These are phyloP conservation scores for Hexactinellida sp. DNA, from an alignment of 37 sponge, comb jelly and placozoan species.

Conservation along the genomic window DNA sequence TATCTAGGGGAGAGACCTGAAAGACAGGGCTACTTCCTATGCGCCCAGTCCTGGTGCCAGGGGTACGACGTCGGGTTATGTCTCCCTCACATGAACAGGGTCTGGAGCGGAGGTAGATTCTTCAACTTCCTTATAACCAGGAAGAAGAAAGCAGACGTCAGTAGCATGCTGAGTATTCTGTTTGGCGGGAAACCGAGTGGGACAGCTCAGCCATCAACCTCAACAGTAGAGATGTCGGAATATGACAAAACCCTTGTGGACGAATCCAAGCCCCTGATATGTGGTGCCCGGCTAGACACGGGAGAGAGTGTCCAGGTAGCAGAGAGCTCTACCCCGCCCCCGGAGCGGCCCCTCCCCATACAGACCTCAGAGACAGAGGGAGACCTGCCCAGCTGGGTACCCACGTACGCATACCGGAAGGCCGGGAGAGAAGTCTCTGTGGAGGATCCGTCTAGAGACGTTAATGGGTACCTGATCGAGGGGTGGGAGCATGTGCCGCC, in stretches of 20 bases:
- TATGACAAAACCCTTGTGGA: background rate
- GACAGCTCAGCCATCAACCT: background rate
- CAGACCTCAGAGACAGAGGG: background rate
- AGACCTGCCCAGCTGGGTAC: background rate
- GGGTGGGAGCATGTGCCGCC: background rate
- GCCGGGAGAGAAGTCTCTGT: background rate
- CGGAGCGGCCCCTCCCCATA: background rate
- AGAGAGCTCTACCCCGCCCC: background rate
- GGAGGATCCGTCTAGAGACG: background rate
- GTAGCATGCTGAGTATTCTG: background rate
- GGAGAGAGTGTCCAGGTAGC: background rate
- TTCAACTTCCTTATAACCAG: background rate
- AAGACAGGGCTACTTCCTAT: slow-evolving; percentile 52
- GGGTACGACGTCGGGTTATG: slow-evolving; percentile 61
- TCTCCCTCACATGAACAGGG: background rate
- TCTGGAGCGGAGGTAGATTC: background rate
- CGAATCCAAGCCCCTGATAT: background rate
- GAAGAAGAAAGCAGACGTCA: background rate
- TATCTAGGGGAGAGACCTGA: slow-evolving; percentile 67
- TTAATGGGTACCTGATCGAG: background rate
- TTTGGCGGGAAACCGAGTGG: background rate
- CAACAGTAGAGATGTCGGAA: background rate
- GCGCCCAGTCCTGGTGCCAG: slow-evolving; percentile 74
- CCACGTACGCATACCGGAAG: background rate
- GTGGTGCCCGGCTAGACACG: background rate